Evolutionary conservation across 2,113 vertebrate genomes (phyloP), one percentile per base, ranked within the genome.

Genomic region (Passer domesticus): DNA sequence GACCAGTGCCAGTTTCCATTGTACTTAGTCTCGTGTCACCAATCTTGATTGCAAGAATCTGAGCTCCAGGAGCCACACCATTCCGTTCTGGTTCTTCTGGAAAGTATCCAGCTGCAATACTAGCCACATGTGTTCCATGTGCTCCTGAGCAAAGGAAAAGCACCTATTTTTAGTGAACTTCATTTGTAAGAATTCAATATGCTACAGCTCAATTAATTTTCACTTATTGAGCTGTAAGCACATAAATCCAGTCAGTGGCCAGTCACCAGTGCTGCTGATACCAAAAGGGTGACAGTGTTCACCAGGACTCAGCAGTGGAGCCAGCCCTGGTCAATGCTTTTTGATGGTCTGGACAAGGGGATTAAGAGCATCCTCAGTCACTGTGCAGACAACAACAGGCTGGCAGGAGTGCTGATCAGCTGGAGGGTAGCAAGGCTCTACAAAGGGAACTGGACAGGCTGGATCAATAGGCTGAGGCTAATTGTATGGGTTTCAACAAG

Each of bases 1-100:
- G 98, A 82, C 99, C 99, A 49, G 99, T 99, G 95, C 99, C 99
- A 3, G 99, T 99, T 97, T 99, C 99, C 99, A 99, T 99, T 66
- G 99, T 99, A 97, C 99, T 99, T 30, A 99, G 97, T 27, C 99
- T 98, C 0, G 99, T 99, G 95, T 99, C 99, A 13, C 99, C 99
- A 67, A 99, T 99, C 96, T 99, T 99, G 93, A 99, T 97, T 13
- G 99, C 99, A 79, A 99, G 98, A 92, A 99, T 98, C 46, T 99
- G 99, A 69, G 99, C 99, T 47, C 99, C 99, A 5, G 99, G 99
- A 84, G 99, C 98, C 22, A 99, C 98, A 25, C 99, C 99, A 68
- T 99, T 99, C 64, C 99, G 97, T 83, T 99, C 99, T 0, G 99
- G 99, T 79, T 99, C 99, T 44, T 99, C 99, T 30, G 99, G 99